A percentile compares a stretch with the other conserved stretches of the same genome.
Conservation (phyloP, 2,888 invertebrate species). For the Mermis nigrescens region DNA sequence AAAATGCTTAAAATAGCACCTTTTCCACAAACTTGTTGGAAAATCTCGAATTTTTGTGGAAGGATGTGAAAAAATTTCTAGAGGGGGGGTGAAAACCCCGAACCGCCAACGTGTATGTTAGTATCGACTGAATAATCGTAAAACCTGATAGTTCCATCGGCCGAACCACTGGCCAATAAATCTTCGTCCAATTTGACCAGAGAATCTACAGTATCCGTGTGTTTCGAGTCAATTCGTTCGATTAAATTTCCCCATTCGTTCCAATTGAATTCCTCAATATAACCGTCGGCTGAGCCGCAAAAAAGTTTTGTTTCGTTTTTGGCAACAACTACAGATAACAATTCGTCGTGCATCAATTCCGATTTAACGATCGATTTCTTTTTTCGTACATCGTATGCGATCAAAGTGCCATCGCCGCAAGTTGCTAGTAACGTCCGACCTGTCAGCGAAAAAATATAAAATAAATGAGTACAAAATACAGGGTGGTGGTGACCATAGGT, state of each 20-base stretch:
- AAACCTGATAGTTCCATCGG: not conserved
- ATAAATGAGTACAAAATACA: too few relatives aligned
- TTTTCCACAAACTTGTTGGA: too few relatives aligned
- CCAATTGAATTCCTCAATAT: not conserved
- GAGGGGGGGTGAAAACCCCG: too few relatives aligned
- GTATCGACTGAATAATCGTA: too few relatives aligned
- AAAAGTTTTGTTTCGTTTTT: not conserved
- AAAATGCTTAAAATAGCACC: too few relatives aligned
- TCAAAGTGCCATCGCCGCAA: not conserved
- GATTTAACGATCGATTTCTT: not conserved
- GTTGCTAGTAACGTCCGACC: not conserved
- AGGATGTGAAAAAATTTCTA: too few relatives aligned
- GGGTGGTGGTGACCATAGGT: too few relatives aligned
- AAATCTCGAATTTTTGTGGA: too few relatives aligned
- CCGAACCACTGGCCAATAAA: not conserved
- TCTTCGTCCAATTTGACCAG: not conserved
- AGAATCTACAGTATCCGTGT: not conserved
- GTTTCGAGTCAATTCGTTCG: not conserved
- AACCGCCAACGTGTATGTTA: too few relatives aligned
- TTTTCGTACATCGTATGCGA: not conserved
- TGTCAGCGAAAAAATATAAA: too few relatives aligned
- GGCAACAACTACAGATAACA: not conserved
- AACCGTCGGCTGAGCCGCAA: slow-evolving; percentile 1
- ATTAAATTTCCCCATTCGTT: not conserved
- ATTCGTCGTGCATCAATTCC: slow-evolving; percentile 1